A percentile compares a stretch with the other conserved stretches of the same genome.
Conservation (phyloP, 2,797 vertebrate species). For the Macrochelys suwanniensis region DNA sequence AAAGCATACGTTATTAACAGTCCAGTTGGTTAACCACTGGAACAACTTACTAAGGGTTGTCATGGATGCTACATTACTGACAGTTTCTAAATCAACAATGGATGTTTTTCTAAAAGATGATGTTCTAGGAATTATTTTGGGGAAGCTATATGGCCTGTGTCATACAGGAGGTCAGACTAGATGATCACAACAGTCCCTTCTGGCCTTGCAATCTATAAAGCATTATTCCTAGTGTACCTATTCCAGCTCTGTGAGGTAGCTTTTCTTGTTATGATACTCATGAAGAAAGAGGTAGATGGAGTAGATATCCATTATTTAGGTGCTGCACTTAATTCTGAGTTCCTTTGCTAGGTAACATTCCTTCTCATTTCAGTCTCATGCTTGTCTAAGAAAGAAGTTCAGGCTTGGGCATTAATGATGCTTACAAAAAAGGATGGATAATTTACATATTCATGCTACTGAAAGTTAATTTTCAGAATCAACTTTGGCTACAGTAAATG, state of each 20-base stretch:
- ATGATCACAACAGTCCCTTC: not conserved
- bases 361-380: not conserved
- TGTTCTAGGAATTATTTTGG: not conserved
- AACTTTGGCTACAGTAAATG: accelerated
- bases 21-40: no score
- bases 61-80: no score
- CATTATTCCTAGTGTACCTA: not conserved
- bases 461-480: not conserved
- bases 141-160: no score
- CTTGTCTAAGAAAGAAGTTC: not conserved
- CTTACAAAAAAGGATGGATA: not conserved
- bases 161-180: not conserved
- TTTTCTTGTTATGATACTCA: not conserved
- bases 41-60: no score
- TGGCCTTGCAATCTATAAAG: not conserved
- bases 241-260: not conserved
- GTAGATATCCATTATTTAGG: accelerated
- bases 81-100: not conserved
- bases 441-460: not conserved
- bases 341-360: not conserved
- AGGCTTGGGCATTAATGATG: not conserved
- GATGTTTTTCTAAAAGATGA: not conserved
- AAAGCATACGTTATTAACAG: not conserved
- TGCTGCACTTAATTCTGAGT: not conserved
- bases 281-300: not conserved